Evolutionary conservation across 37 sponge, comb jelly and placozoan species (phyloP).

Genomic region (Oscarella lobularis): DNA sequence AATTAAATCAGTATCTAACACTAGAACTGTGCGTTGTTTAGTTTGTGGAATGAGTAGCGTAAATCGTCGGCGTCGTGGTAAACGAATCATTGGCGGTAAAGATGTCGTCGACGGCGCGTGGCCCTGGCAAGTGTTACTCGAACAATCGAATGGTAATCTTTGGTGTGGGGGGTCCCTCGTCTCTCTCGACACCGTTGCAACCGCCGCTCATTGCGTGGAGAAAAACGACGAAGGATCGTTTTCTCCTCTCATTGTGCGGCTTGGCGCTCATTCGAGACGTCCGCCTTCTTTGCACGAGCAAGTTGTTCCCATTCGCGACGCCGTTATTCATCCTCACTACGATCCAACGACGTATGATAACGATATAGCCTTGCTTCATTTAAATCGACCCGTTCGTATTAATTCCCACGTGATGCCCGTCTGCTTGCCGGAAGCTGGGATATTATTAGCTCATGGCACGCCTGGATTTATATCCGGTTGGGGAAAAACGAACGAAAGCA

Average conservation of each 20-base stretch:
- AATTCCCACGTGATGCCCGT: background rate
- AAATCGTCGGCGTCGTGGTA: background rate
- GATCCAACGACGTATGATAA: background rate
- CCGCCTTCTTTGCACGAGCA: background rate
- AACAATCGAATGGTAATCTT: background rate
- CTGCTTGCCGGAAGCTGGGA: background rate
- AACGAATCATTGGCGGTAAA: background rate
- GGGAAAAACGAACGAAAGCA: background rate
- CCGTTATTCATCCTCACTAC: background rate
- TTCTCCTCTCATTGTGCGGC: background rate
- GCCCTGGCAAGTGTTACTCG: background rate
- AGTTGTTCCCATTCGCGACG: background rate
- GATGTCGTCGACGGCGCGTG: background rate
- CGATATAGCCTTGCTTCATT: background rate
- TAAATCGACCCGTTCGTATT: background rate
- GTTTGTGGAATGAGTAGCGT: background rate
- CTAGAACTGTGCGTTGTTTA: too few relatives aligned
- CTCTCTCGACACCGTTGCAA: background rate
- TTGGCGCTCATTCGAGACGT: background rate
- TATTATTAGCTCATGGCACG: too few relatives aligned
- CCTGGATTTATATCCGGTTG: background rate
- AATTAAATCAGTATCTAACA: too few relatives aligned
- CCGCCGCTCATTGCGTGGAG: background rate
- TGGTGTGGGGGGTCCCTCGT: background rate
- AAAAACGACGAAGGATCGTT: background rate